Evolutionary conservation across 2,888 invertebrate genomes (phyloP).

Genomic region (Ichneumon xanthorius): DNA sequence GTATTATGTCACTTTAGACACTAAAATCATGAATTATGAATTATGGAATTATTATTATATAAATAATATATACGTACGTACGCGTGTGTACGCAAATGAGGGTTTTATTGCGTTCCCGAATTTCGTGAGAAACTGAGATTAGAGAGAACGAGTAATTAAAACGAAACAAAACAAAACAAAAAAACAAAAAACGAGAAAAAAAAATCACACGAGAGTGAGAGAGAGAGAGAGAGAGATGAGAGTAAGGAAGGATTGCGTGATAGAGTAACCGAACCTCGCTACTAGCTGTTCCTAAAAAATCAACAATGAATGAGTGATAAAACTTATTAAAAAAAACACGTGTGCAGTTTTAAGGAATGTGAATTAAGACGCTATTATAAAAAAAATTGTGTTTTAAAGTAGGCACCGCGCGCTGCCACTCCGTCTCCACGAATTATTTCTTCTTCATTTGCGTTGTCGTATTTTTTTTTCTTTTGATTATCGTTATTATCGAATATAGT

Average conservation of each 20-base stretch:
- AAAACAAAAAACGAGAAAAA: conserved; percentile 53
- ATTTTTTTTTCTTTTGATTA: conserved; percentile 29
- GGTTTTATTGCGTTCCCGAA: conserved; percentile 67
- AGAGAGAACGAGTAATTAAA: conserved; percentile 30
- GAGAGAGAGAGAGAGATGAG: conserved; percentile 67
- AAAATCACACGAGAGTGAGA: conserved; percentile 42
- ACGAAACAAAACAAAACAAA: conserved; percentile 21
- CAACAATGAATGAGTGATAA: conserved; percentile 83
- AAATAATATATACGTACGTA: conserved; percentile 78
- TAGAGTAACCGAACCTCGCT: conserved; percentile 85
- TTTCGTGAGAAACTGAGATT: conserved; percentile 53
- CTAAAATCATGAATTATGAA: conserved; percentile 60
- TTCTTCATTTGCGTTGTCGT: conserved; percentile 11
- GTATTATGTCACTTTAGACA: conserved; percentile 72
- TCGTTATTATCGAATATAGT: conserved; percentile 36
- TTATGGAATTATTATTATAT: conserved; percentile 67
- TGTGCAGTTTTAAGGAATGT: conserved; percentile 79
- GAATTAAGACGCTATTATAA: conserved; percentile 73
- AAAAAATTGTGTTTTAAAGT: conserved; percentile 55
- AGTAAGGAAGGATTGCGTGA: conserved; percentile 83
- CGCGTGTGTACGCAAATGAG: conserved; percentile 79
- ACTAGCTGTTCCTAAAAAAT: conserved; percentile 84
- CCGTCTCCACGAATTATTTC: conserved; percentile 61
- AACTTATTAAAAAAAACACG: conserved; percentile 51
- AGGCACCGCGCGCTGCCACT: conserved; percentile 69